These are phyloP conservation scores for Hepsetus odoe DNA, from an alignment of 2,113 vertebrate genomes.

Conservation along the genomic window DNA sequence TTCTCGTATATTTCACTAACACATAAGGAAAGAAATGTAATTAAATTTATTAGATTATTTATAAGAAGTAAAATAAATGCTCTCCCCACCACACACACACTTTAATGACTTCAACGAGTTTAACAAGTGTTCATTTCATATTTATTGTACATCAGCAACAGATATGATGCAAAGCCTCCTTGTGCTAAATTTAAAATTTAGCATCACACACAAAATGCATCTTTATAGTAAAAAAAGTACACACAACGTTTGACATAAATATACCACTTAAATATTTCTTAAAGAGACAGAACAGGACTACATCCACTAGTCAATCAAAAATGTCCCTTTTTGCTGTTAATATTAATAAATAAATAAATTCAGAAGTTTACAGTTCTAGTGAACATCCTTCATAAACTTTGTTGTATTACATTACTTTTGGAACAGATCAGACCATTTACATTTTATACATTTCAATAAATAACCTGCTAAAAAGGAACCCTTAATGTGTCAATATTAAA, in stretches of 20 bases:
- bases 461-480: not conserved
- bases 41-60: too few species aligned
- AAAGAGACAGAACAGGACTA: not conserved
- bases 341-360: not conserved
- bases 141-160: not conserved
- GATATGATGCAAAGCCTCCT: not conserved
- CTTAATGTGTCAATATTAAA: not conserved
- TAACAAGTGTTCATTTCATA: not conserved
- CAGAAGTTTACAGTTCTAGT: not conserved
- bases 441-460: conserved; percentile 29
- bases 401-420: not conserved
- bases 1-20: too few species aligned
- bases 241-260: conserved; percentile 16
- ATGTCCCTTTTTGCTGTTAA: not conserved
- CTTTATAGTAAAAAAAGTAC: conserved; percentile 1
- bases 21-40: too few species aligned
- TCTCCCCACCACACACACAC: not conserved
- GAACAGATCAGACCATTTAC: not conserved
- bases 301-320: not conserved
- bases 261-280: conserved; percentile 19
- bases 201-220: conserved; percentile 2
- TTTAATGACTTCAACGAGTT: too few species aligned
- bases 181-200: not conserved
- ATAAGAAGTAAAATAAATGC: not conserved
- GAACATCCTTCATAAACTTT: not conserved